A percentile compares a stretch with the other conserved stretches of the same genome.
phyloP scores from a whole-genome alignment of 2,888 invertebrate genomes.

The Sinentomon sp. region DNA sequence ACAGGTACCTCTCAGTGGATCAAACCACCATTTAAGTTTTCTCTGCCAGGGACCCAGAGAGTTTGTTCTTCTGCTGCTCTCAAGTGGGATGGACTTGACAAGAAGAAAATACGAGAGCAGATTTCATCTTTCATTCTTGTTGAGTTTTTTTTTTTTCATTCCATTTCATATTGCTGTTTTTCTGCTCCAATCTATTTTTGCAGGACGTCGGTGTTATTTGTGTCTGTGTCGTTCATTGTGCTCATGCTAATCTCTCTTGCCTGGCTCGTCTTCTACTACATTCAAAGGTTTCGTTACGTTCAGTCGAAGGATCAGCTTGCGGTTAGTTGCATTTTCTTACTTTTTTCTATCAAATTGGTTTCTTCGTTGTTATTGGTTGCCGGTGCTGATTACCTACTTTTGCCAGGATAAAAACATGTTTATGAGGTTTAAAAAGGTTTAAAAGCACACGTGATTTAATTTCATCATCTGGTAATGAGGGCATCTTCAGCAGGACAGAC shows the following conservation, averaged over 20 bases:
- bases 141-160: constrained; percentile 7
- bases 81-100: too few species aligned
- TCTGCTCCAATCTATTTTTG: constrained; percentile 19
- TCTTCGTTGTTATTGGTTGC: background rate
- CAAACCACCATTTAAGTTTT: too few species aligned
- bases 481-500: too few species aligned
- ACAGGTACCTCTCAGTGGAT: too few species aligned
- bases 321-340: constrained; percentile 25
- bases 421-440: too few species aligned
- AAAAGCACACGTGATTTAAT: too few species aligned
- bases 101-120: too few species aligned
- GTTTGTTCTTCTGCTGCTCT: too few species aligned
- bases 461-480: too few species aligned
- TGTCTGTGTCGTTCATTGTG: constrained; percentile 81
- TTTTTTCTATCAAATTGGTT: background rate
- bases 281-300: constrained; percentile 74
- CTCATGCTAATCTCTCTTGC: constrained; percentile 80
- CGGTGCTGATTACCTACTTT: too few species aligned
- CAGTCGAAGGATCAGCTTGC: constrained; percentile 82
- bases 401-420: too few species aligned
- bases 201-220: constrained; percentile 76
- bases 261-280: constrained; percentile 88
- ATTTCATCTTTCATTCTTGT: constrained; percentile 2
- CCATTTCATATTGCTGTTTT: background rate
- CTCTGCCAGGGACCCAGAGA: too few species aligned